Conservation (phyloP, 2,888 invertebrate species). For the Agrilus cyanescens region DNA sequence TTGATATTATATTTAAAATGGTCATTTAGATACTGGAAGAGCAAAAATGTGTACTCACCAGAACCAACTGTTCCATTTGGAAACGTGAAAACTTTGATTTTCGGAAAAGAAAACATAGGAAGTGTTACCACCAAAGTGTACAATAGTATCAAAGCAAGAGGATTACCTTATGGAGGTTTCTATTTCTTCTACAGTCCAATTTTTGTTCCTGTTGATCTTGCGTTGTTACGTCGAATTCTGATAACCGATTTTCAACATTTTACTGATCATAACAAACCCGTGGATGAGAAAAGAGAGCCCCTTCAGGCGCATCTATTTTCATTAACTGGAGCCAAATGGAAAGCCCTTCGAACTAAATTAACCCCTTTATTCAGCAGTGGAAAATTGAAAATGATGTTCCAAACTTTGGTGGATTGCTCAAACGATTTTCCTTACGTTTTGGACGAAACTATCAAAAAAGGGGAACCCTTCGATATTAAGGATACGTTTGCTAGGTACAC, state of each 20-base stretch:
- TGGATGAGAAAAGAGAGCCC: constrained; percentile 43
- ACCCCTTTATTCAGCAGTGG: constrained; percentile 13
- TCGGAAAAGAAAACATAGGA: too few species aligned
- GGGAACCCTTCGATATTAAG: constrained; percentile 16
- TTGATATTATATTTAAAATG: constrained; percentile 6
- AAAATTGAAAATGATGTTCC: constrained; percentile 13
- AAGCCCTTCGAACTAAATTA: constrained; percentile 8
- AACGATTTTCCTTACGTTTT: constrained; percentile 7
- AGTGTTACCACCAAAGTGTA: too few species aligned
- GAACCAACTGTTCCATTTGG: constrained; percentile 20
- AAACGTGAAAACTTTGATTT: constrained; percentile 5
- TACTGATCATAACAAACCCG: constrained; percentile 47
- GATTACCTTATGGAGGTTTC: constrained; percentile 10
- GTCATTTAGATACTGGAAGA: constrained; percentile 12
- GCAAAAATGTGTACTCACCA: constrained; percentile 8
- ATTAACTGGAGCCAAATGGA: not conserved
- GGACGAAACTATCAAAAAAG: not conserved
- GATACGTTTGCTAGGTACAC: constrained; percentile 42
- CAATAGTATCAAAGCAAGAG: too few species aligned
- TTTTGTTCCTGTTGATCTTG: constrained; percentile 19
- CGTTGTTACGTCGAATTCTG: constrained; percentile 33
- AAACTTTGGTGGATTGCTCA: constrained; percentile 6
- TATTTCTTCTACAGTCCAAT: constrained; percentile 15
- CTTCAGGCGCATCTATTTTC: constrained; percentile 44
- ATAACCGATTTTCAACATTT: constrained; percentile 49